Evolutionary conservation across 2,113 vertebrate genomes (phyloP), one percentile per base, ranked within the genome.

Genomic region (Brachypodius melanocephalos): DNA sequence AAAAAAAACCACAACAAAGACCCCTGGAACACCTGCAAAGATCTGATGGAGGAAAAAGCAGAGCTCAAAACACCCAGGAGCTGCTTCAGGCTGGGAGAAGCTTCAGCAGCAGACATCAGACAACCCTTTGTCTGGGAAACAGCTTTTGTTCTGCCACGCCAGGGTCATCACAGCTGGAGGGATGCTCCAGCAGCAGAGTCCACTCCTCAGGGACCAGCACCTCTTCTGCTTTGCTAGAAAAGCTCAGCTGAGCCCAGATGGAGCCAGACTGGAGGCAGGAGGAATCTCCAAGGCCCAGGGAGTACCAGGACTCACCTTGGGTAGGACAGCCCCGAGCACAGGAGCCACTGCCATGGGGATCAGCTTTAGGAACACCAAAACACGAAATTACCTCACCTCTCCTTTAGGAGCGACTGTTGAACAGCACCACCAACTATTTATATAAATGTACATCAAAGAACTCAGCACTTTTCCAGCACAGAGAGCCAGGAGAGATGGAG

Each of bases 361-460:
- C 91, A 87, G 92, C 95, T 95, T 93, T 73, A 69, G 51, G n/a
- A 89, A 89, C n/a, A 97, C 88, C 96, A 97, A 97, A 98, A 96
- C 95, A 96, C 54, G 75, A 90, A 96, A 97, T 98, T 93, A 95
- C 92, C 96, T 97, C 95, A 93, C 96, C 97, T 96, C 85, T 90
- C 66, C 95, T 92, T 91, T 91, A 97, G 90, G 73, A 96, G 86
- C 58, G 51, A 66, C 66, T 40, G 78, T 96, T 96, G 79, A 97
- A 96, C 94, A 95, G 40, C 76, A 48, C 76, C 83, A n/a, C 88
- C 85, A 73, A 77, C 92, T 96, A 97, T 95, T 97, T 94, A 96
- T 80, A 94, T 48, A 95, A 94, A 72, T 8, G 48, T 74, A 95
- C 14, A 0, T 94, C 91, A 87, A 72, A 62, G 88, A 65, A 66